Evolutionary conservation across 2,797 vertebrate species (phyloP).

Genomic region (Sebastes iracundus): DNA sequence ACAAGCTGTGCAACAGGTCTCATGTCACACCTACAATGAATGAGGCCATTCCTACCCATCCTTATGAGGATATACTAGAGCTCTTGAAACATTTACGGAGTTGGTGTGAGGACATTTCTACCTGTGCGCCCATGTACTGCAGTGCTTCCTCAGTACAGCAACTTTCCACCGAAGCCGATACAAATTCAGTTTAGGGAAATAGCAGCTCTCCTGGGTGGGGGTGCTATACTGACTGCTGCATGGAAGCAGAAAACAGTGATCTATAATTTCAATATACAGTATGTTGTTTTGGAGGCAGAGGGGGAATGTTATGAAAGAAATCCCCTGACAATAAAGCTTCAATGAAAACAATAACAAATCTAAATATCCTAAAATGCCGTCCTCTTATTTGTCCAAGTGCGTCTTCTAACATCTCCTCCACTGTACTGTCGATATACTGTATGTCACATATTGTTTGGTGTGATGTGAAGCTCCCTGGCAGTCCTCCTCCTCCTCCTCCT

Average conservation of each 20-base stretch:
- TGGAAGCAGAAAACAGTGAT: slow-evolving; percentile 8
- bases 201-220: neutral
- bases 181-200: slow-evolving; percentile 36
- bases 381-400: neutral
- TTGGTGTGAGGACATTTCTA: neutral
- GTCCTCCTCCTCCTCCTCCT: slow-evolving; percentile 36
- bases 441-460: slow-evolving; percentile 53
- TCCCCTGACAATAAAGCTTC: neutral
- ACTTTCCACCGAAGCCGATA: slow-evolving; percentile 13
- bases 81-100: neutral
- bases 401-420: slow-evolving; percentile 8
- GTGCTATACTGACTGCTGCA: neutral
- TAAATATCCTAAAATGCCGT: neutral
- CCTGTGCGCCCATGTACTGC: neutral
- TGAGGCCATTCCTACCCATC: neutral
- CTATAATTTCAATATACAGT: slow-evolving; percentile 6
- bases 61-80: slow-evolving; percentile 4
- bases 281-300: neutral
- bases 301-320: neutral
- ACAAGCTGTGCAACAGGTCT: slow-evolving; percentile 44
- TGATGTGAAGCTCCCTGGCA: slow-evolving; percentile 50
- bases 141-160: neutral
- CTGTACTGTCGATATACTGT: slow-evolving; percentile 26
- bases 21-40: neutral
- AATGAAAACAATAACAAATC: neutral